These are phyloP conservation scores for Pseudopipra pipra DNA, from an alignment of 2,113 vertebrate genomes.

Conservation along the genomic window DNA sequence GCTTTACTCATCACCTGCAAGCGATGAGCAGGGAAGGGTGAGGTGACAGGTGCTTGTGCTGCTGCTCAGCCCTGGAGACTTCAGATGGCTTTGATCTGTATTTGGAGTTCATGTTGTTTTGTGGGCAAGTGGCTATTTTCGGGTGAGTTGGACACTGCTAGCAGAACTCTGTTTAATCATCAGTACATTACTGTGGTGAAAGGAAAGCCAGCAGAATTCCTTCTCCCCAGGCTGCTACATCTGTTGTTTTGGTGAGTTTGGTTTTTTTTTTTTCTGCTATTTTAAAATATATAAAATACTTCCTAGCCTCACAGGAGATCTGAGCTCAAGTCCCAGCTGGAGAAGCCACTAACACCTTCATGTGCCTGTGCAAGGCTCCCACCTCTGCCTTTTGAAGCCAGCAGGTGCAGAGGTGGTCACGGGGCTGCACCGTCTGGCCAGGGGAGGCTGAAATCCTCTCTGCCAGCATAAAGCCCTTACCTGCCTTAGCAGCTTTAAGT, in stretches of 20 bases:
- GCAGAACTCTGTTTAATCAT: neutral
- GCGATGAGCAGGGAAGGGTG: neutral
- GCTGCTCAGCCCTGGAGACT: neutral
- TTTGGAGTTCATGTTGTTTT: neutral
- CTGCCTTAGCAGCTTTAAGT: constrained; percentile 28
- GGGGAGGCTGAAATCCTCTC: constrained; percentile 25
- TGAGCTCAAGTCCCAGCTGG: fast-evolving
- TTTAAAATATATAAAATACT: neutral
- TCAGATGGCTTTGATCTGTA: fast-evolving
- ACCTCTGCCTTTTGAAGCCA: fast-evolving
- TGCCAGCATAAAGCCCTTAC: constrained; percentile 10
- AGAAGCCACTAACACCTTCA: neutral
- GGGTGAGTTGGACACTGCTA: neutral
- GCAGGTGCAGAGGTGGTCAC: neutral
- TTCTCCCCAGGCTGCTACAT: neutral
- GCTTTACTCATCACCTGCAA: neutral
- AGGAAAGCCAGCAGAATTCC: neutral
- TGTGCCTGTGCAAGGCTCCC: neutral
- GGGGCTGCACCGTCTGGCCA: neutral
- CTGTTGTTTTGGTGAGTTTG: neutral
- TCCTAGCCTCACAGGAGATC: neutral
- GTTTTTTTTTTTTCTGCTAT: neutral
- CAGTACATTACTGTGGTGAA: neutral
- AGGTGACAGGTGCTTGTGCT: neutral
- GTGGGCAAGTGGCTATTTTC: neutral